Evolutionary conservation across 2,888 invertebrate genomes (phyloP).

Genomic region (Stenoptilia bipunctidactyla): DNA sequence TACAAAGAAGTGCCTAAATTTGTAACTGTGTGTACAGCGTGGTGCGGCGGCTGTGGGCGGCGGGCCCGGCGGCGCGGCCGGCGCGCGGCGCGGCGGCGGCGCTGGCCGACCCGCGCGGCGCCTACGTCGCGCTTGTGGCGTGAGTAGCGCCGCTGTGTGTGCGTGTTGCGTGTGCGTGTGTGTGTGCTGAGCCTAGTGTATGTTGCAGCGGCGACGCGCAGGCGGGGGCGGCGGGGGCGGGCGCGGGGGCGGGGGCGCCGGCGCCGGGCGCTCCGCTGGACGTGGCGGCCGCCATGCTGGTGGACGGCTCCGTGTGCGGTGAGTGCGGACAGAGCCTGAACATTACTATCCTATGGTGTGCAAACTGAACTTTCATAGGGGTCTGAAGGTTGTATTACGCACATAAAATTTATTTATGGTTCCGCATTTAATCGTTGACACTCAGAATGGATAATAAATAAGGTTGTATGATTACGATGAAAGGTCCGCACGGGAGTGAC

Average conservation of each 20-base stretch:
- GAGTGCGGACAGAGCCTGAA: constrained; percentile 10
- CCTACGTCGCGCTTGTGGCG: constrained; percentile 78
- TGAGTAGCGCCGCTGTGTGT: constrained; percentile 36
- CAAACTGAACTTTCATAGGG: no score
- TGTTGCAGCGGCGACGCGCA: constrained; percentile 29
- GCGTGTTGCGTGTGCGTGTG: no score
- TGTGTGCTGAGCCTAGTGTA: no score
- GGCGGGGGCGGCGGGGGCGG: constrained; percentile 29
- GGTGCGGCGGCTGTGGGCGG: neutral
- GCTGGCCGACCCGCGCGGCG: constrained; percentile 74
- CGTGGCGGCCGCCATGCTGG: constrained; percentile 47
- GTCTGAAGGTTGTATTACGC: no score
- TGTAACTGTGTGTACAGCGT: neutral
- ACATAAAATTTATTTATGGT: no score
- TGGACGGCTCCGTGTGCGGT: constrained; percentile 45
- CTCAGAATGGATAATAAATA: no score
- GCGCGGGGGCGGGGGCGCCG: constrained; percentile 49
- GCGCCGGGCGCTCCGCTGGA: constrained; percentile 30
- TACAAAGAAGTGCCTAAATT: no score
- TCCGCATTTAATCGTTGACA: no score
- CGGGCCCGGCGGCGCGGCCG: neutral
- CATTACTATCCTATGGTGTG: no score
- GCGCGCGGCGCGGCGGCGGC: constrained; percentile 60
- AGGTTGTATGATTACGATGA: no score
- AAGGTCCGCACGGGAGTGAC: no score